Evolutionary conservation across 2,797 vertebrate genomes (phyloP).

Genomic region (Lacerta bilineata): DNA sequence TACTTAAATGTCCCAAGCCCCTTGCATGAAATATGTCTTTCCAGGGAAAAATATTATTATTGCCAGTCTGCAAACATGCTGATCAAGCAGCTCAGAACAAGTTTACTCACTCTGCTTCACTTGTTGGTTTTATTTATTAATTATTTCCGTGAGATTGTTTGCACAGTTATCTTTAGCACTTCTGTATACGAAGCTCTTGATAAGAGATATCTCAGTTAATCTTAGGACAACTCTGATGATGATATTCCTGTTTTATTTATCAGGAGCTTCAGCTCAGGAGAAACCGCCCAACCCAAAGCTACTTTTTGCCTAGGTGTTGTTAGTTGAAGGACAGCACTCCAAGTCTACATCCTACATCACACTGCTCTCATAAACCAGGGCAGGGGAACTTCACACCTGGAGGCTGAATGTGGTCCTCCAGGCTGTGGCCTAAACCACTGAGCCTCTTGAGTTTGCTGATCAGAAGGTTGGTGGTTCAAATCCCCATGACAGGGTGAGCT

Average conservation of each 20-base stretch:
- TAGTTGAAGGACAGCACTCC: not conserved
- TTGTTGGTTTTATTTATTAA: constrained; percentile 40
- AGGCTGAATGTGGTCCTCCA: too few relatives aligned
- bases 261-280: not conserved
- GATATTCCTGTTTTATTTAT: not conserved
- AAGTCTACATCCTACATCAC: too few relatives aligned
- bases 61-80: constrained; percentile 35
- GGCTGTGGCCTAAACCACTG: too few relatives aligned
- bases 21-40: not conserved
- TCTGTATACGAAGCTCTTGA: not conserved
- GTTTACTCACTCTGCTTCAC: constrained; percentile 27
- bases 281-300: not conserved
- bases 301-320: not conserved
- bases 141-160: not conserved
- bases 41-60: not conserved
- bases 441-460: too few relatives aligned
- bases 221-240: not conserved
- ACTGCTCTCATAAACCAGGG: not conserved
- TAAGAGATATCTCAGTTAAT: not conserved
- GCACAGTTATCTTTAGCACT: not conserved
- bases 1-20: not conserved
- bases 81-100: constrained; percentile 42
- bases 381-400: not conserved
- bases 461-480: too few relatives aligned
- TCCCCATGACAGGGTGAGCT: too few relatives aligned